phyloP scores from a whole-genome alignment of 2,113 vertebrate species.

The Ranitomeya imitator region DNA sequence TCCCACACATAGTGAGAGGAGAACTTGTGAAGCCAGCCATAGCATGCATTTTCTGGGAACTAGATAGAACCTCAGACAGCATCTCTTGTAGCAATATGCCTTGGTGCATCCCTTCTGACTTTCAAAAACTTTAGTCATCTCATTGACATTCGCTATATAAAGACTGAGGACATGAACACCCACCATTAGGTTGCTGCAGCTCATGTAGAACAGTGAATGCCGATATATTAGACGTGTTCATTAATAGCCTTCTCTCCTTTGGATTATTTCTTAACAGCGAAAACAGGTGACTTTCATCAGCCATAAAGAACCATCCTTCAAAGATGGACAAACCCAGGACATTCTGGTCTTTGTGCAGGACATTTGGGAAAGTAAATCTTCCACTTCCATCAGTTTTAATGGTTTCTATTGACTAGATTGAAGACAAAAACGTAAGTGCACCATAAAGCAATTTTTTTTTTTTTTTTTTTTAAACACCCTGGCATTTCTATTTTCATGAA shows the following conservation, averaged over 20 bases:
- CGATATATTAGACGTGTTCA: slow-evolving; percentile 64
- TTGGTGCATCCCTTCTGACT: too few relatives aligned
- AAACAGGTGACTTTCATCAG: slow-evolving; percentile 73
- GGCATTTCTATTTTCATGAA: too few relatives aligned
- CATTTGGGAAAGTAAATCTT: slow-evolving; percentile 72
- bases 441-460: too few relatives aligned
- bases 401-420: slow-evolving; percentile 81
- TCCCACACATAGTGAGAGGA: too few relatives aligned
- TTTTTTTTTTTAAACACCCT: too few relatives aligned
- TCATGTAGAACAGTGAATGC: slow-evolving; percentile 73
- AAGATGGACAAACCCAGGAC: slow-evolving; percentile 75
- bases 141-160: too few relatives aligned
- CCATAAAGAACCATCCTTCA: slow-evolving; percentile 81
- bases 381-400: slow-evolving; percentile 78
- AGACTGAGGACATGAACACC: slow-evolving; percentile 40
- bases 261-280: slow-evolving; percentile 64
- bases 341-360: slow-evolving; percentile 67
- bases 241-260: slow-evolving; percentile 65
- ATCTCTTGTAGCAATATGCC: too few relatives aligned
- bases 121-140: too few relatives aligned
- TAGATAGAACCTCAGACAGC: too few relatives aligned
- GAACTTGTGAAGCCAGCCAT: too few relatives aligned
- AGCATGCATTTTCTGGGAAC: too few relatives aligned
- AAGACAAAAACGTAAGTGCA: background rate
- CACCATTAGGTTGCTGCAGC: slow-evolving; percentile 79